Percentiles rank a stretch among this genome's conserved stretches.
Evolutionary conservation across 2,797 vertebrate genomes (phyloP).

Genomic region (Acanthis flammea): DNA sequence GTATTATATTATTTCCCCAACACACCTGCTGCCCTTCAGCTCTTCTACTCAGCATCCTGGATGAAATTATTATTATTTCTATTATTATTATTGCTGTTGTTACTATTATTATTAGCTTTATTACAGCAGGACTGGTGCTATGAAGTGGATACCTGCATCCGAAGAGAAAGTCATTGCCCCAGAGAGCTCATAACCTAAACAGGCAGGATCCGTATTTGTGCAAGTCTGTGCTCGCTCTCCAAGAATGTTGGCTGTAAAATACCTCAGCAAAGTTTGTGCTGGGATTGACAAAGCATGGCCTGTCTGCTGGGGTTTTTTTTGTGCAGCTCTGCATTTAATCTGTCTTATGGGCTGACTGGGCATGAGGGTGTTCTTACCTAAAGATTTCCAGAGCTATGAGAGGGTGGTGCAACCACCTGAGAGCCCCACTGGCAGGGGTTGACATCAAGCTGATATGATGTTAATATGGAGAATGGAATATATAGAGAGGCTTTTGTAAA

Average conservation of each 20-base stretch:
- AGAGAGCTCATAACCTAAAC: slow-evolving; percentile 5
- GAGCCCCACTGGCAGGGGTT: background rate
- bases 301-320: background rate
- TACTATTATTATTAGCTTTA: background rate
- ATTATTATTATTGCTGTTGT: slow-evolving; percentile 2
- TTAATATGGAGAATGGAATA: background rate
- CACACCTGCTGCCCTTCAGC: slow-evolving; percentile 59
- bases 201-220: background rate
- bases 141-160: background rate
- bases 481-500: background rate
- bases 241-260: slow-evolving; percentile 31
- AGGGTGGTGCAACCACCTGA: background rate
- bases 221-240: slow-evolving; percentile 16
- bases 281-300: background rate
- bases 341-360: background rate
- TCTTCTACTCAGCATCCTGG: background rate
- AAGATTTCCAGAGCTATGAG: background rate
- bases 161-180: slow-evolving; percentile 24
- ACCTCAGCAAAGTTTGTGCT: background rate
- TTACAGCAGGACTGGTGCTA: background rate
- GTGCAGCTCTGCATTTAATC: background rate
- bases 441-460: background rate
- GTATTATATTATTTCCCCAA: slow-evolving; percentile 10
- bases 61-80: slow-evolving; percentile 14
- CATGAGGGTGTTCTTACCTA: background rate